Evolutionary conservation across 2,888 invertebrate genomes (phyloP).

Genomic region (Apoda limacodes): DNA sequence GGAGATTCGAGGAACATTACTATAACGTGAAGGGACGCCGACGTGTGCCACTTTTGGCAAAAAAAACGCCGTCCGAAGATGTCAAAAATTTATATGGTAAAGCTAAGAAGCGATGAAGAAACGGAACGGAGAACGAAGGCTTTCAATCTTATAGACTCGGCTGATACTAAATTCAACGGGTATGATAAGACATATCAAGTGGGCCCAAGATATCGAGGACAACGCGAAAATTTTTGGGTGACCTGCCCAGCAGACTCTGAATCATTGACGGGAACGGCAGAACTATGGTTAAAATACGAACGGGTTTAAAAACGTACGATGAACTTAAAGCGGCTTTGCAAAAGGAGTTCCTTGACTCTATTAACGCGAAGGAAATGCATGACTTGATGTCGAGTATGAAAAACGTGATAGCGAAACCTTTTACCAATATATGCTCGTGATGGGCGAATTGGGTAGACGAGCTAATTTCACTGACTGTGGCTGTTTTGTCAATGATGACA

Average conservation of each 20-base stretch:
- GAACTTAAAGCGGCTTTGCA: conserved; percentile 3
- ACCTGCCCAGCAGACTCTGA: conserved; percentile 7
- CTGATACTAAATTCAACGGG: no score
- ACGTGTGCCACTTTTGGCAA: no score
- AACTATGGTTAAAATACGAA: conserved; percentile 8
- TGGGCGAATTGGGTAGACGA: conserved; percentile 21
- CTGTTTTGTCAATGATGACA: no score
- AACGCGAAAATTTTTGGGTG: conserved; percentile 8
- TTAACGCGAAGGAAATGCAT: conserved; percentile 9
- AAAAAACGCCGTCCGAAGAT: no score
- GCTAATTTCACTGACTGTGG: conserved; percentile 21
- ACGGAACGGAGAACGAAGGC: no score
- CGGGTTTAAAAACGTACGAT: conserved; percentile 2
- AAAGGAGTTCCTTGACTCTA: conserved; percentile 11
- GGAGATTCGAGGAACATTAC: no score
- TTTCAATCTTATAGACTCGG: no score
- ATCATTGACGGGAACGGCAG: conserved; percentile 11
- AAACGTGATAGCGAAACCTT: conserved; percentile 14
- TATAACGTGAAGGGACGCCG: no score
- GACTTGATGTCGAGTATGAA: conserved; percentile 11
- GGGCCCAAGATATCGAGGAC: conserved; percentile 10
- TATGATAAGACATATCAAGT: conserved; percentile 11
- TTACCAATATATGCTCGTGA: conserved; percentile 18
- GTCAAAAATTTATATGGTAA: no score
- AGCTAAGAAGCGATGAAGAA: no score